Conservation (phyloP, 2,797 vertebrate genomes). For the Erethizon dorsatum region DNA sequence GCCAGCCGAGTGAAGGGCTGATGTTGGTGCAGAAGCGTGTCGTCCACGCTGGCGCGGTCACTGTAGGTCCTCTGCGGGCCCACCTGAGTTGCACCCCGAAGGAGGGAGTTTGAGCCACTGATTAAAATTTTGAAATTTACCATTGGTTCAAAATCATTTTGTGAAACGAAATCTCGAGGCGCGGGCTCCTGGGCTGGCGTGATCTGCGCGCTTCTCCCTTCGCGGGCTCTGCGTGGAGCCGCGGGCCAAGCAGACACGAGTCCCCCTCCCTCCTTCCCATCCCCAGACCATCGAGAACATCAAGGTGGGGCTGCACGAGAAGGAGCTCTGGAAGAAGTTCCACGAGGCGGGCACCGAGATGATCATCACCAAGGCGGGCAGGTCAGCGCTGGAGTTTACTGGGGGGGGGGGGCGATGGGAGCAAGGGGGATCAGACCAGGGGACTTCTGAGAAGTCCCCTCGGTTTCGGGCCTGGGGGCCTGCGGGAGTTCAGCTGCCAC, state of each 20-base stretch:
- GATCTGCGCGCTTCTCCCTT: not conserved
- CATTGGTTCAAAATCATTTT: slow-evolving; percentile 17
- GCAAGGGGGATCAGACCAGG: not conserved
- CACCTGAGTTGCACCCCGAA: not conserved
- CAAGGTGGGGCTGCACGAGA: slow-evolving; percentile 97
- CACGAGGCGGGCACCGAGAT: slow-evolving; percentile 98
- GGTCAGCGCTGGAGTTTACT: slow-evolving; percentile 82
- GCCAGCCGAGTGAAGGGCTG: not conserved
- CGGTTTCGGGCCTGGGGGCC: not conserved
- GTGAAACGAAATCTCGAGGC: slow-evolving; percentile 46
- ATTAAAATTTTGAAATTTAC: not conserved
- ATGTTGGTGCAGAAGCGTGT: not conserved
- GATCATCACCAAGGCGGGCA: slow-evolving; percentile 99
- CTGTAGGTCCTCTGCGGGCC: not conserved
- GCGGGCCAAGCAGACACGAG: not conserved
- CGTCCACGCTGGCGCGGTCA: not conserved
- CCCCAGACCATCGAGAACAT: slow-evolving; percentile 97
- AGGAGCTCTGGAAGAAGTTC: slow-evolving; percentile 99
- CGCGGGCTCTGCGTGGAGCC: not conserved
- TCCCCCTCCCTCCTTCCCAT: slow-evolving; percentile 3
- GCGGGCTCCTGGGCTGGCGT: not conserved
- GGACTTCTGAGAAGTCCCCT: not conserved
- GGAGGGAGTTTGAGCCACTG: not conserved
- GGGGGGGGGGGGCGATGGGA: not conserved
- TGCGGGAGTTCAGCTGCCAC: not conserved